Evolutionary conservation across 2,113 vertebrate genomes (phyloP).

Genomic region (Myrmecobius fasciatus): DNA sequence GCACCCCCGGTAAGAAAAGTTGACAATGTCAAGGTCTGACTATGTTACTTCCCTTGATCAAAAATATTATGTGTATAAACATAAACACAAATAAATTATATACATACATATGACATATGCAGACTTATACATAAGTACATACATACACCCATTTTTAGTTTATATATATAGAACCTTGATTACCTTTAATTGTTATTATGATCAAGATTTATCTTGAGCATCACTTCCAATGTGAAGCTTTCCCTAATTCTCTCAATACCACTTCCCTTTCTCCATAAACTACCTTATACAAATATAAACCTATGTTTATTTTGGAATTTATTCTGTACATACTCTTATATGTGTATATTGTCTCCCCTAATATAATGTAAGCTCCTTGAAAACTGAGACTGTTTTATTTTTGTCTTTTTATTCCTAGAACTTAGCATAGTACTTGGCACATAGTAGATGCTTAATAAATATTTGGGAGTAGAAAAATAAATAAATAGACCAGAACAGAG

Average conservation of each 20-base stretch:
- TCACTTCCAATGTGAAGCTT: too few relatives aligned
- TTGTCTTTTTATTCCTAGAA: neutral
- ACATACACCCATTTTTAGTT: neutral
- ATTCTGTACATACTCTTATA: neutral
- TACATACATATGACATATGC: neutral
- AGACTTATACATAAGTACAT: neutral
- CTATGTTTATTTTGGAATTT: neutral
- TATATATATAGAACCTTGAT: neutral
- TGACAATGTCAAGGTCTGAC: neutral
- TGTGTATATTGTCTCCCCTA: neutral
- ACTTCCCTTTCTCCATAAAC: neutral
- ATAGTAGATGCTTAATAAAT: neutral
- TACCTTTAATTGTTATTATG: neutral
- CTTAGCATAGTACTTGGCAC: neutral
- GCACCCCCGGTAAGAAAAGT: neutral
- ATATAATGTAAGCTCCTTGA: neutral
- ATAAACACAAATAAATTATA: too few relatives aligned
- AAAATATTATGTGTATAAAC: neutral
- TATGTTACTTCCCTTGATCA: neutral
- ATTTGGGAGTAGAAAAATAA: neutral
- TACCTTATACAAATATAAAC: neutral
- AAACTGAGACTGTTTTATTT: neutral
- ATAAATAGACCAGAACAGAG: neutral
- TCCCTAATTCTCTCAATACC: neutral
- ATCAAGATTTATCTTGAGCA: too few relatives aligned